Percentiles rank a stretch among this genome's conserved stretches.
Evolutionary conservation across 2,797 vertebrate genomes (phyloP).

Genomic region (Anomalospiza imberbis): DNA sequence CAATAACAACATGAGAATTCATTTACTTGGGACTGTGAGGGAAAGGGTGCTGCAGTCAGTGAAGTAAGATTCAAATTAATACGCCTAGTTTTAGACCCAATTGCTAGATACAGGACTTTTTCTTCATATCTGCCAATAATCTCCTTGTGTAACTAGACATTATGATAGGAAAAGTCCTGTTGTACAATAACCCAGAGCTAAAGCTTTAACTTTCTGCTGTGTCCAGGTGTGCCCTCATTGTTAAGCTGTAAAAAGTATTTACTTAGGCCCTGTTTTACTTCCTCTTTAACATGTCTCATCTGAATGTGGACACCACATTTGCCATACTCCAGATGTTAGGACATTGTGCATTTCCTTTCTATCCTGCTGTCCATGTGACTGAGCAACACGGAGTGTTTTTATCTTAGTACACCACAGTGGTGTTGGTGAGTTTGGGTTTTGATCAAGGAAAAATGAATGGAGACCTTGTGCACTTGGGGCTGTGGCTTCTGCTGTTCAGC

Average conservation of each 20-base stretch:
- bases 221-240: not conserved
- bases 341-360: not conserved
- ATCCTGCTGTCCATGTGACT: not conserved
- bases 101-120: not conserved
- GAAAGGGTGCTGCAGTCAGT: not conserved
- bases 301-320: not conserved
- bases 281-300: not conserved
- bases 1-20: not conserved
- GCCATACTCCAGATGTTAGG: not conserved
- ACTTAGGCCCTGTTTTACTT: not conserved
- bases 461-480: not conserved
- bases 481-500: not conserved
- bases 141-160: not conserved
- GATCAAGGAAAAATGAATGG: not conserved
- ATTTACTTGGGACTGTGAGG: not conserved
- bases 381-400: not conserved
- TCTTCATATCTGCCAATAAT: not conserved
- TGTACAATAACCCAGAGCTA: not conserved
- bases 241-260: not conserved
- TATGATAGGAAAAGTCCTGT: not conserved
- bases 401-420: not conserved
- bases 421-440: not conserved
- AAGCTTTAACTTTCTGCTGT: not conserved
- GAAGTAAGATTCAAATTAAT: not conserved
- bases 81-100: rapidly evolving